Evolutionary conservation across 2,113 vertebrate genomes (phyloP).

Genomic region (Hemicordylus capensis): DNA sequence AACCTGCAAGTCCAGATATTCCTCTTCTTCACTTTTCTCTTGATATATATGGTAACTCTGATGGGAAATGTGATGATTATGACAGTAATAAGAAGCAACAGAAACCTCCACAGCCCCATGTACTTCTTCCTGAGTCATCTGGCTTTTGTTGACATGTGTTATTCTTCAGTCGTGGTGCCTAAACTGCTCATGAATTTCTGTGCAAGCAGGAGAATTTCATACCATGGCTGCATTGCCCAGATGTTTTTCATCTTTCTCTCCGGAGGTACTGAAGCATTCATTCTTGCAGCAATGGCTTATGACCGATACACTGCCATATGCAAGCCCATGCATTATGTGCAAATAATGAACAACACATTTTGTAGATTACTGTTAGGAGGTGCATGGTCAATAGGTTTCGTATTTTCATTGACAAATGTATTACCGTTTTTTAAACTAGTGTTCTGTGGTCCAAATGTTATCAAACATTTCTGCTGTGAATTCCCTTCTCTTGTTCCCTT

Average conservation of each 20-base stretch:
- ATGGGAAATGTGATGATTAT: too few species aligned
- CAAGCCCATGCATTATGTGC: slow-evolving; percentile 37
- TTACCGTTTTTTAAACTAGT: slow-evolving; percentile 45
- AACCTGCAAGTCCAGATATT: too few species aligned
- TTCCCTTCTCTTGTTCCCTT: slow-evolving; percentile 52
- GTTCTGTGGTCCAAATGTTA: slow-evolving; percentile 37
- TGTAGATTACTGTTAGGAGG: slow-evolving; percentile 39
- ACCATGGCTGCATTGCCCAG: slow-evolving; percentile 8
- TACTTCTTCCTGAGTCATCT: too few species aligned
- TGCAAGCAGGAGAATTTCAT: too few species aligned
- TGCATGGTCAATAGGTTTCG: slow-evolving; percentile 15
- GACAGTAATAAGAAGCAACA: too few species aligned
- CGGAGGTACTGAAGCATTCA: neutral
- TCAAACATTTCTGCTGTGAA: slow-evolving; percentile 63
- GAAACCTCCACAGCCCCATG: too few species aligned
- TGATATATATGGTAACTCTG: too few species aligned
- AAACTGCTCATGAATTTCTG: too few species aligned
- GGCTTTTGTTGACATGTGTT: too few species aligned
- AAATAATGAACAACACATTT: slow-evolving; percentile 29
- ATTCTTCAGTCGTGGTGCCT: too few species aligned
- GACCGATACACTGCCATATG: too few species aligned
- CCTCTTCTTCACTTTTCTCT: too few species aligned
- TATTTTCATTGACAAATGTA: slow-evolving; percentile 53
- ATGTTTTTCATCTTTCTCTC: neutral
- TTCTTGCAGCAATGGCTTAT: slow-evolving; percentile 26